Conservation (phyloP, 2,113 vertebrate genomes). For the Camarhynchus parvulus region DNA sequence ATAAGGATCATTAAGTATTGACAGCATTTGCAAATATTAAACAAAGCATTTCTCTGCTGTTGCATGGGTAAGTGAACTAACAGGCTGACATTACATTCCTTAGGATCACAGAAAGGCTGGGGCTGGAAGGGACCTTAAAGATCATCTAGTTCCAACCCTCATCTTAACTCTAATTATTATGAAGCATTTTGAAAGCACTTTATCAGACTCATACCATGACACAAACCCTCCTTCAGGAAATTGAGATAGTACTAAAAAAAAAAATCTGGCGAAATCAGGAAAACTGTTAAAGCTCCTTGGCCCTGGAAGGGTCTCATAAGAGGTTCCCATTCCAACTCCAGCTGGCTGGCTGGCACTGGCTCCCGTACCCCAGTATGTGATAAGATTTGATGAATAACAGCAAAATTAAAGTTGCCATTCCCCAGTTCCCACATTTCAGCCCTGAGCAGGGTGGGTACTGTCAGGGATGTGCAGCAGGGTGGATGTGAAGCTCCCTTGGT, state of each 20-base stretch:
- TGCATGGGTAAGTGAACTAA: neutral
- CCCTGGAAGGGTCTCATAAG: neutral
- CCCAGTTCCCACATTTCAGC: neutral
- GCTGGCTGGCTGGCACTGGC: rapidly evolving
- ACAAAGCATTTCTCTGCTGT: neutral
- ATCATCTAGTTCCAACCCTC: neutral
- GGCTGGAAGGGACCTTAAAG: neutral
- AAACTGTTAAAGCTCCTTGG: neutral
- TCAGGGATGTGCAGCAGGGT: neutral
- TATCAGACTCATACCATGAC: neutral
- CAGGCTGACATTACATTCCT: neutral
- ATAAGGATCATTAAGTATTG: neutral
- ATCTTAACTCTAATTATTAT: neutral
- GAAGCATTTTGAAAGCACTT: neutral
- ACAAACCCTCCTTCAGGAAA: neutral
- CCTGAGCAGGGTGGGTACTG: neutral
- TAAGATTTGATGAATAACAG: neutral
- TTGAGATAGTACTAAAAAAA: neutral
- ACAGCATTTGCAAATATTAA: neutral
- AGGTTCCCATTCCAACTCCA: neutral
- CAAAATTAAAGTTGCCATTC: neutral
- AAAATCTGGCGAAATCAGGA: neutral
- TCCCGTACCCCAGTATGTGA: neutral
- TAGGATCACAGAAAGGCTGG: neutral
- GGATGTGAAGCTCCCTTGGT: neutral